phyloP scores from a whole-genome alignment of 1,140 invertebrate species.

The Bacillus rossius region DNA sequence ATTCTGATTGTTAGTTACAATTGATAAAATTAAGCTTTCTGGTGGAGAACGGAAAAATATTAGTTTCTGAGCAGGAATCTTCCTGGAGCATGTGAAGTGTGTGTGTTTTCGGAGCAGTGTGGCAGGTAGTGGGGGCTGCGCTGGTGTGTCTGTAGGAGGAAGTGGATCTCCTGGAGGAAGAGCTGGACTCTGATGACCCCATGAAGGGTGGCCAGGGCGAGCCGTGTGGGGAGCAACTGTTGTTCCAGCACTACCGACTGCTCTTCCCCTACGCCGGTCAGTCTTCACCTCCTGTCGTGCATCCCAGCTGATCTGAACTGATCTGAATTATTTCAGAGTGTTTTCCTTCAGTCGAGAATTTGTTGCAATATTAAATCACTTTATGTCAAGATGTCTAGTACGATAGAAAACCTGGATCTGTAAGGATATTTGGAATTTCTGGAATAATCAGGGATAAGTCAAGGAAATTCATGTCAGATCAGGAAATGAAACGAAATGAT shows the following conservation, averaged over 20 bases:
- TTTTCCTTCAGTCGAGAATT: not conserved
- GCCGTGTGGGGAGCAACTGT: constrained; percentile 41
- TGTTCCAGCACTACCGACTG: constrained; percentile 38
- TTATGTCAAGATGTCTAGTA: not conserved
- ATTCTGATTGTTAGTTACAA: no score
- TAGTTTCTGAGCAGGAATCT: no score
- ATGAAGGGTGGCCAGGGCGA: constrained; percentile 40
- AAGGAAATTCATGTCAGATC: not conserved
- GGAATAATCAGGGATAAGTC: not conserved
- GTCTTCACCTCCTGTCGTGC: not conserved
- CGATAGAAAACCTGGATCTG: no score
- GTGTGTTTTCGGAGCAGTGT: no score
- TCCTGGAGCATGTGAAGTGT: no score
- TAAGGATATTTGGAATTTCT: no score
- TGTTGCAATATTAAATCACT: not conserved
- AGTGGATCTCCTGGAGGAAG: constrained; percentile 47
- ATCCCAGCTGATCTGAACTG: not conserved
- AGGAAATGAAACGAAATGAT: no score
- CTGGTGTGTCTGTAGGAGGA: constrained; percentile 32
- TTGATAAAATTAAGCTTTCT: no score
- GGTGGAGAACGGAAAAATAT: no score
- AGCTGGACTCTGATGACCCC: constrained; percentile 46
- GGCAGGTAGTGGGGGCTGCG: no score
- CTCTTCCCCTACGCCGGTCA: constrained; percentile 17
- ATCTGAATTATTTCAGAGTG: no score